These are phyloP conservation scores for Psococerastis gibbosa DNA, from an alignment of 2,888 invertebrate species.

Conservation along the genomic window DNA sequence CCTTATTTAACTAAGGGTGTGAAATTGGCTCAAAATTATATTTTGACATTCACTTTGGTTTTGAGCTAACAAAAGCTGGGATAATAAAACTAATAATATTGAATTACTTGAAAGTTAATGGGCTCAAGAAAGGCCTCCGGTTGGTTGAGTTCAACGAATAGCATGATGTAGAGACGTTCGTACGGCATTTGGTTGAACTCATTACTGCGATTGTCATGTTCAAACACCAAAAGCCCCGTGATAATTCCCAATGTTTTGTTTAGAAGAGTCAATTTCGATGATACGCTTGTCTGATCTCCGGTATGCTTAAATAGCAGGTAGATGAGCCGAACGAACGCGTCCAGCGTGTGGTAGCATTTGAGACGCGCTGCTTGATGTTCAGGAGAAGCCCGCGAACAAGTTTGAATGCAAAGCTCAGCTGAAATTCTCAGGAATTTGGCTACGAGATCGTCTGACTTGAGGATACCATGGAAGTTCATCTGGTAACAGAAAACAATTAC, in stretches of 20 bases:
- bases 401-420: slow-evolving; percentile 89
- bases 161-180: slow-evolving; percentile 88
- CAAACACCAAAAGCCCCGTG: slow-evolving; percentile 85
- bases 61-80: too few species aligned
- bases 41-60: too few species aligned
- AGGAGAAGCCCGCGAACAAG: slow-evolving; percentile 66
- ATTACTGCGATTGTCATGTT: slow-evolving; percentile 58
- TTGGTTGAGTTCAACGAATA: slow-evolving; percentile 89
- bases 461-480: slow-evolving; percentile 89
- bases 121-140: slow-evolving; percentile 86
- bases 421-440: slow-evolving; percentile 93
- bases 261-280: slow-evolving; percentile 89
- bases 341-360: slow-evolving; percentile 88
- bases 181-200: slow-evolving; percentile 97
- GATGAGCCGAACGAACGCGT: slow-evolving; percentile 86
- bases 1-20: too few species aligned
- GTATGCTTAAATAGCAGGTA: slow-evolving; percentile 88
- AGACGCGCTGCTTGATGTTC: slow-evolving; percentile 56
- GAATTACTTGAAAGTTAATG: slow-evolving; percentile 76
- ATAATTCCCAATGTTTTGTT: slow-evolving; percentile 93
- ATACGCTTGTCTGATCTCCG: slow-evolving; percentile 73
- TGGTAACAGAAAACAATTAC: slow-evolving; percentile 25
- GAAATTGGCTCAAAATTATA: too few species aligned
- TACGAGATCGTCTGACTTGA: slow-evolving; percentile 94
- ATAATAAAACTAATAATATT: too few species aligned